Evolutionary conservation across 1,140 invertebrate species (phyloP).

Genomic region (Thaumatotibia leucotreta): DNA sequence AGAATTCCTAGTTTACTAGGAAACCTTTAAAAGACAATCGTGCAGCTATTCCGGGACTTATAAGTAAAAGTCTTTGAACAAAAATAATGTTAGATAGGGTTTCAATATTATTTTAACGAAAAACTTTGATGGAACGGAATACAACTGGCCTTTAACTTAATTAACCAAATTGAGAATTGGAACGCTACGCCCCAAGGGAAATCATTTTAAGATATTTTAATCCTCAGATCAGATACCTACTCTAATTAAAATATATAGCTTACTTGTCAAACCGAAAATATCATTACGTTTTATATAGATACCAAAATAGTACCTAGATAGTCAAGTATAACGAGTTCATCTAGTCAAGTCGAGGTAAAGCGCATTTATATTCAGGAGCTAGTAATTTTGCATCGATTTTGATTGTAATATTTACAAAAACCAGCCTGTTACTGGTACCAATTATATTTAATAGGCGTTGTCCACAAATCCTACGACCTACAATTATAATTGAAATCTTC

Average conservation of each 20-base stretch:
- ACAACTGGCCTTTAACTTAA: not conserved
- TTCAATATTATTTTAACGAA: not conserved
- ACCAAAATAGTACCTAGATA: no score
- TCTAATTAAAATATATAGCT: not conserved
- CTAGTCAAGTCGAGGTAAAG: no score
- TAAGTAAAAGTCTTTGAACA: no score
- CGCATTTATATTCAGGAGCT: no score
- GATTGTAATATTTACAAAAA: not conserved
- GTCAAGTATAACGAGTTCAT: no score
- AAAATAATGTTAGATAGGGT: not conserved
- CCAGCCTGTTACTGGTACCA: not conserved
- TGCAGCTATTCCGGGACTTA: no score
- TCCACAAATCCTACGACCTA: slow-evolving; percentile 3
- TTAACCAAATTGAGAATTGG: slow-evolving; percentile 13
- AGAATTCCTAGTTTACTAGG: no score
- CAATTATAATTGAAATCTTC: slow-evolving; percentile 14
- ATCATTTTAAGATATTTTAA: slow-evolving; percentile 4
- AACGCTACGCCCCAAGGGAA: not conserved
- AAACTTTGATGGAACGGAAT: not conserved
- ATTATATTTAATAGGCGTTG: not conserved
- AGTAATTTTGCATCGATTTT: no score
- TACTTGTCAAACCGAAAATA: no score
- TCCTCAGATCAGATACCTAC: not conserved
- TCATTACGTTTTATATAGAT: no score
- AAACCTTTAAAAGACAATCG: no score